Base-by-base conservation (phyloP, 2,113 vertebrate genomes). In the Nannospalax galili region DNA sequence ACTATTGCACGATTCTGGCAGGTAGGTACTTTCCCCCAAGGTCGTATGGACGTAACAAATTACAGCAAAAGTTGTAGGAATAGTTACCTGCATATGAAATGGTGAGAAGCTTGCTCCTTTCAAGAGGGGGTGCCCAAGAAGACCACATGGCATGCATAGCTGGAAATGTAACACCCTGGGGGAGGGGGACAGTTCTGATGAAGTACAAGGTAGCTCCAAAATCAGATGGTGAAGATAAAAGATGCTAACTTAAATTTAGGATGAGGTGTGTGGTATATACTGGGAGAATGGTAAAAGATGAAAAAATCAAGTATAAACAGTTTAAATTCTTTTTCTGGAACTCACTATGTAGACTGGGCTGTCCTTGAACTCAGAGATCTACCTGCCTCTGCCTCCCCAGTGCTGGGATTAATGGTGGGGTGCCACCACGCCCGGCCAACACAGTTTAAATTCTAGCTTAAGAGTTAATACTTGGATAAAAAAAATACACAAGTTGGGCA, bases 121-220 rank as follows among this genome's bases (percentile, higher is more conserved):
- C 99, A 97, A 99, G 96, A 0, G 99, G 99, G 15, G 99, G 99
- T 26, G 99, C 99, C 99, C 99, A 99, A 1, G 98, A 98, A 3
- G 99, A 99, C 99, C 99, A 99, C 99, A 99, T 99, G 4, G 99
- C 99, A 96, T 99, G 99, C 99, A 99, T 99, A 4, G 99, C 99
- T 87, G 99, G 99, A 96, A 99, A 99, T 0, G 99, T 99, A 8
- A 99, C 99, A 94, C 99, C 99, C 99, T 99, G 93, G n/a, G n/a
- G n/a, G 56, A 28, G 70, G 98, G 97, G 24, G 96, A 64, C 58
- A 92, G 58, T 94, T 95, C 80, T 65, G 56, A 84, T 70, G 82
- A 97, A 96, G 92, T 85, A 84, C 60, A 93, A 77, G 32, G 19
- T 78, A 17, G 45, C 65, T 94, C 24, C 82, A 64, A 67, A 74